phyloP scores from a whole-genome alignment of 2,888 invertebrate species.

The Drosophila maculinotata region DNA sequence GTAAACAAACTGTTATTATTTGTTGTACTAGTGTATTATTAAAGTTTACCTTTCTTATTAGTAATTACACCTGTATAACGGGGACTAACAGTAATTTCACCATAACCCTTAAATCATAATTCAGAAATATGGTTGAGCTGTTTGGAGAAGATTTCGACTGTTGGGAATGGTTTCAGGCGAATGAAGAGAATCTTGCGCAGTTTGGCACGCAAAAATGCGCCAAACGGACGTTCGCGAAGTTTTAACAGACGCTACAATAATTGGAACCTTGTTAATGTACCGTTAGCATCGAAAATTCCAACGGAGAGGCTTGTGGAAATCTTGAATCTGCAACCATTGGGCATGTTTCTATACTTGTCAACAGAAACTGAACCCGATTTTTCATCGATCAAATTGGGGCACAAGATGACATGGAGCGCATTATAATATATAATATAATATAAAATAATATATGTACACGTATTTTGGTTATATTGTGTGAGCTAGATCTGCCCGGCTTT shows the following conservation, averaged over 20 bases:
- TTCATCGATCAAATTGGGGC: constrained; percentile 60
- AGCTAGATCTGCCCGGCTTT: constrained; percentile 72
- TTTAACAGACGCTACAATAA: neutral
- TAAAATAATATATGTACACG: too few relatives aligned
- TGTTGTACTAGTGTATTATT: neutral
- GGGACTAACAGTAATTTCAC: constrained; percentile 2
- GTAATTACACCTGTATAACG: neutral
- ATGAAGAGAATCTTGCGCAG: constrained; percentile 23
- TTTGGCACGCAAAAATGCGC: constrained; percentile 22
- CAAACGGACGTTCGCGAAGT: neutral
- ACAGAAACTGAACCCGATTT: constrained; percentile 54
- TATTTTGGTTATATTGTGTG: constrained; percentile 62
- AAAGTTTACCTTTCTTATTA: neutral
- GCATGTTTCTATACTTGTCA: constrained; percentile 63
- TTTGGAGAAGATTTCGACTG: constrained; percentile 34
- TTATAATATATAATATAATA: constrained; percentile 68
- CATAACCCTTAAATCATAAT: too few relatives aligned
- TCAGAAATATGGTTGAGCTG: constrained; percentile 24
- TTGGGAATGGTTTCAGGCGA: constrained; percentile 47
- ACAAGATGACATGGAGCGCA: constrained; percentile 64
- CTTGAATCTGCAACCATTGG: constrained; percentile 55
- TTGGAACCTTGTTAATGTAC: constrained; percentile 1
- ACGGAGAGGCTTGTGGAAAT: constrained; percentile 26
- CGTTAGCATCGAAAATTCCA: constrained; percentile 9
- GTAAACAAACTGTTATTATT: neutral